Evolutionary conservation across 2,113 vertebrate species (phyloP).

Genomic region (Myrmecophaga tridactyla): DNA sequence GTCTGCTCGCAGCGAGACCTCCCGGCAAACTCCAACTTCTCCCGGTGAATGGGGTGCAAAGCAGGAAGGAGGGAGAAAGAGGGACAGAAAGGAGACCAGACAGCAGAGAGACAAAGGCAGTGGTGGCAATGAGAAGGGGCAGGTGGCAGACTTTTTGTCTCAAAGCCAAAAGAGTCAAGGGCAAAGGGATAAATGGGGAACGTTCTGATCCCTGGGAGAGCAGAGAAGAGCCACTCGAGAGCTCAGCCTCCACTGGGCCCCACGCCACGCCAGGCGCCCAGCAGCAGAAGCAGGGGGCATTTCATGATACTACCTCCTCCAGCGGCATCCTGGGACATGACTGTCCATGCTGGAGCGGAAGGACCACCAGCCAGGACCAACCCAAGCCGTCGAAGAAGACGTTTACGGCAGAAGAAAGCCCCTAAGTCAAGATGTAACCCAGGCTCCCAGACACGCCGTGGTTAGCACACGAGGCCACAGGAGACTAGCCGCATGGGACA

Average conservation of each 20-base stretch:
- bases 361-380: background rate
- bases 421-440: rapidly evolving
- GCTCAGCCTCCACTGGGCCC: rapidly evolving
- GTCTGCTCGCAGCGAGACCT: rapidly evolving
- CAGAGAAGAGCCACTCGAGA: background rate
- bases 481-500: rapidly evolving
- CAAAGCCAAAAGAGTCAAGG: background rate
- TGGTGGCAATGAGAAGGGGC: background rate
- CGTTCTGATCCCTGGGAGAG: background rate
- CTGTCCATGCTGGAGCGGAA: background rate
- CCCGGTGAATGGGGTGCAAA: rapidly evolving
- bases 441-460: rapidly evolving
- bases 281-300: background rate
- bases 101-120: rapidly evolving
- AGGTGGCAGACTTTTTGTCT: no score
- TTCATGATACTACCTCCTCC: background rate
- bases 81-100: no score
- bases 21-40: rapidly evolving
- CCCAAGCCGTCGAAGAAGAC: rapidly evolving
- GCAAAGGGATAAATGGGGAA: rapidly evolving
- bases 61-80: background rate
- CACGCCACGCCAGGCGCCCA: rapidly evolving
- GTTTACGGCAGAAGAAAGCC: no score
- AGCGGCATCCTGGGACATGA: rapidly evolving
- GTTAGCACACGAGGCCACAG: rapidly evolving